phyloP scores from a whole-genome alignment of 2,113 vertebrate species.

The Brienomyrus brachyistius region DNA sequence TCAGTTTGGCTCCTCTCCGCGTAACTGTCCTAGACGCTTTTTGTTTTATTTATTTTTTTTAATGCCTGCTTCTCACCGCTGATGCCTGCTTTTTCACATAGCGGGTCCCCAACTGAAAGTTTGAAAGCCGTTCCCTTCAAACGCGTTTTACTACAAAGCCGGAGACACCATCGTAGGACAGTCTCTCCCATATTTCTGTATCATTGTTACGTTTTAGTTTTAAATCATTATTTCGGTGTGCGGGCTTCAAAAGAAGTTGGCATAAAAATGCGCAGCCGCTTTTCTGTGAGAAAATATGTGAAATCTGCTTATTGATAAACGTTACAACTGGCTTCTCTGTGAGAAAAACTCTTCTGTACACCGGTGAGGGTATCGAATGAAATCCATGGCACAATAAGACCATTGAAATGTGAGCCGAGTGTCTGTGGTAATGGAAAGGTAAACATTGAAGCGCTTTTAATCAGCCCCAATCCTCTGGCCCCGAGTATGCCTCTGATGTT shows the following conservation, averaged over 20 bases:
- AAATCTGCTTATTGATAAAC: not conserved
- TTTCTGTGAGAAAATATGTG: not conserved
- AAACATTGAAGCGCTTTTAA: not conserved
- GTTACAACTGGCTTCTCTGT: not conserved
- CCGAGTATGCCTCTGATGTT: not conserved
- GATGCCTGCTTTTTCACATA: not conserved
- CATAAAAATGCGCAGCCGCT: not conserved
- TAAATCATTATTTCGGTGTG: not conserved
- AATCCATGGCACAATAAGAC: not conserved
- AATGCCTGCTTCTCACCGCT: not conserved
- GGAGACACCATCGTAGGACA: not conserved
- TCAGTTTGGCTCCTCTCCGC: not conserved
- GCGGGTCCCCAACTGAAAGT: not conserved
- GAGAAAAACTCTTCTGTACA: not conserved
- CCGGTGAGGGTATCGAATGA: not conserved
- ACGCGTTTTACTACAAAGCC: constrained; percentile 1
- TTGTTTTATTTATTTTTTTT: not conserved
- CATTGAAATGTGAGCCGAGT: constrained; percentile 6
- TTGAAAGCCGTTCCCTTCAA: not conserved
- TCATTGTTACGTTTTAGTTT: not conserved
- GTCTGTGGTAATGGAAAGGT: not conserved
- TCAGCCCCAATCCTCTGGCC: not conserved
- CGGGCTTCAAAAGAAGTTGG: not conserved
- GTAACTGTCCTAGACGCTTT: not conserved
- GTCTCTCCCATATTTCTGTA: not conserved